A percentile compares a stretch with the other conserved stretches of the same genome.
Conservation (phyloP, 2,113 vertebrate genomes). For the Vombatus ursinus region DNA sequence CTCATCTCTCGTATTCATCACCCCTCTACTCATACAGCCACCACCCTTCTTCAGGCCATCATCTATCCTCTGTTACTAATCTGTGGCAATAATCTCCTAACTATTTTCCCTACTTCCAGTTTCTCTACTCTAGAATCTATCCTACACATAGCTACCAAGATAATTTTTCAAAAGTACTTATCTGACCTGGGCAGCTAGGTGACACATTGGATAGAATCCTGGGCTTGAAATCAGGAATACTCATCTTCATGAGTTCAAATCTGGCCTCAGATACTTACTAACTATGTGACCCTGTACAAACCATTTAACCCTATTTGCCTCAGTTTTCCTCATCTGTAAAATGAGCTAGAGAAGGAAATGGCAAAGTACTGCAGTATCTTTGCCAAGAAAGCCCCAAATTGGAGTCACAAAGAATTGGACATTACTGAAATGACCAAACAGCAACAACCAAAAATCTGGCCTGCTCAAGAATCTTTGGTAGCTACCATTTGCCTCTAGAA, state of each 20-base stretch:
- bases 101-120: neutral
- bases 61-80: neutral
- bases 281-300: neutral
- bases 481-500: neutral
- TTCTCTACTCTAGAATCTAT: neutral
- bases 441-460: neutral
- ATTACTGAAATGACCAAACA: neutral
- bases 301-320: too few species aligned
- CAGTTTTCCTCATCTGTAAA: neutral
- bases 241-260: neutral
- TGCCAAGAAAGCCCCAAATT: neutral
- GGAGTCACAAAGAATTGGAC: neutral
- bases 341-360: neutral
- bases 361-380: too few species aligned
- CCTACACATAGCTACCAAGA: neutral
- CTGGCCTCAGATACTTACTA: neutral
- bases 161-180: neutral
- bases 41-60: neutral
- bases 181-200: neutral
- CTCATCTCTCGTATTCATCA: neutral
- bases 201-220: neutral
- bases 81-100: neutral
- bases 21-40: neutral
- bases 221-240: neutral
- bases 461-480: neutral